Evolutionary conservation across 2,888 invertebrate species (phyloP), one percentile per base, ranked within the genome.

Genomic region (Ophion ventricosus): DNA sequence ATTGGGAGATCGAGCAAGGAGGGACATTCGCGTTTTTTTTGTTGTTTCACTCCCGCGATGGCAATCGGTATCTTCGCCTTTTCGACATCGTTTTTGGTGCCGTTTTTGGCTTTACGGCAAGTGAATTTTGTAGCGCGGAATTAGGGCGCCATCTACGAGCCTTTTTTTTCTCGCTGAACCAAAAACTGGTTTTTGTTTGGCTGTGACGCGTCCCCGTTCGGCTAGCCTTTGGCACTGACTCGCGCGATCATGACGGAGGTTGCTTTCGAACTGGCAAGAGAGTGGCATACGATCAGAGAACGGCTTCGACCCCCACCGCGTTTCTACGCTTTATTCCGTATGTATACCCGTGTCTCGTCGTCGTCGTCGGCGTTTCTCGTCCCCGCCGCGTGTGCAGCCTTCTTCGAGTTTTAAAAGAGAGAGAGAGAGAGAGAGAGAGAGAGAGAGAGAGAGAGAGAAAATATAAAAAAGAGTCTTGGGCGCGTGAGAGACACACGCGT

Each of bases 231-330:
- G 66, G 66, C 64, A 88, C 90, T 89, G 89, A 91, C 91, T 90
- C 92, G 91, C 90, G 90, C 91, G 92, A 91, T 92, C 93, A 90
- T 92, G 89, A 90, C 92, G 91, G 90, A 91, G 92, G 92, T 91
- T 91, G 92, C 92, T 92, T 92, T 91, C 89, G 88, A 91, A 93
- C 93, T 93, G 93, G 85, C 88, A 87, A 87, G 87, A 49, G 49
- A 89, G 89, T 89, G 88, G 90, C 90, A 91, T 90, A 91, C 91
- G 91, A 92, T 92, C 92, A 88, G 85, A 14, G 49, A 82, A 90
- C n/a, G 89, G 90, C 90, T 90, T 88, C 88, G 90, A 90, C 91
- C 90, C 89, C 91, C 89, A 86, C 87, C 81, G 70, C 72, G 57
- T 78, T 77, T 82, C 69, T 57, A 25, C 76, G 69, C 61, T 72